phyloP scores from a whole-genome alignment of 2,113 vertebrate genomes.

The Notarius lentiginosus region DNA sequence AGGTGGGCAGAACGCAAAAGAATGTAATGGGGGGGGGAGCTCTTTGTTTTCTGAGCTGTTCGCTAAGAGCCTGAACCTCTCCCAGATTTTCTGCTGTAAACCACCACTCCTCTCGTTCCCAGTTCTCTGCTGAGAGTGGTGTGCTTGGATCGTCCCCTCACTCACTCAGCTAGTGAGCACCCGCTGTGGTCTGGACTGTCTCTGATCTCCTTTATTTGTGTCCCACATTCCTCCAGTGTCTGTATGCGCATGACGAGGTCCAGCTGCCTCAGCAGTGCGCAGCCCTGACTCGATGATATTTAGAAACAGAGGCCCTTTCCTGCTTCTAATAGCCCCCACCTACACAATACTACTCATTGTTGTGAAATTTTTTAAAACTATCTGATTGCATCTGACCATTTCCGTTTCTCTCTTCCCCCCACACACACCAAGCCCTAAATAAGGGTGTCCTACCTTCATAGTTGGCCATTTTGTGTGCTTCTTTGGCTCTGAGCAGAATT shows the following conservation, averaged over 20 bases:
- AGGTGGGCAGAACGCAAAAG: background rate
- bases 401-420: background rate
- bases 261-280: conserved; percentile 40
- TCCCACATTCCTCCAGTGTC: conserved; percentile 46
- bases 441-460: conserved; percentile 21
- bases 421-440: background rate
- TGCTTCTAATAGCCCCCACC: background rate
- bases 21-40: background rate
- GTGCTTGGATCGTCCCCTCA: conserved; percentile 5
- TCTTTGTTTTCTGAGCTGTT: conserved; percentile 26
- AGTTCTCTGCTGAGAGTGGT: conserved; percentile 2
- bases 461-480: conserved; percentile 30
- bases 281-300: conserved; percentile 28
- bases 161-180: conserved; percentile 14
- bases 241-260: conserved; percentile 45
- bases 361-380: conserved; percentile 18
- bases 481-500: conserved; percentile 3
- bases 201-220: conserved; percentile 40
- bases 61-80: background rate
- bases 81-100: conserved; percentile 25
- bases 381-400: background rate
- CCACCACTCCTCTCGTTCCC: conserved; percentile 10
- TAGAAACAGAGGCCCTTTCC: conserved; percentile 43
- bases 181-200: conserved; percentile 31
- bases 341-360: conserved; percentile 51